Percentiles rank a stretch among this genome's conserved stretches.
phyloP scores from a whole-genome alignment of 2,797 vertebrate genomes.

The Amniataba percoides region DNA sequence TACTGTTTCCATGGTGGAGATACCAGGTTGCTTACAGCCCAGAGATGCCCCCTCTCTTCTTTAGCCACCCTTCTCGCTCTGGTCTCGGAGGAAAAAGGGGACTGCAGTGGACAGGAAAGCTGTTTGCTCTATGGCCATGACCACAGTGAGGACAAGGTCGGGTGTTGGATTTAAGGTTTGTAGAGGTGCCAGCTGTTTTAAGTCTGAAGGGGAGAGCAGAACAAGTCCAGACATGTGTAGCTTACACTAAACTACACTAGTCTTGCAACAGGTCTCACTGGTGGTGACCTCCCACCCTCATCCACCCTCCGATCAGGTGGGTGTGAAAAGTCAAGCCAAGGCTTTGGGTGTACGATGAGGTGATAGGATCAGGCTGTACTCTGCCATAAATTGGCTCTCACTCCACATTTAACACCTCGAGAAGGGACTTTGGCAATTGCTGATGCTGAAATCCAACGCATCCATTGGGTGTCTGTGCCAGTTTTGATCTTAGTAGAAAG shows the following conservation, averaged over 20 bases:
- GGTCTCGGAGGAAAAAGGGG: slow-evolving; percentile 19
- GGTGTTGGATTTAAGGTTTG: slow-evolving; percentile 21
- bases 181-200: neutral
- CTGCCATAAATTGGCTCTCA: no score
- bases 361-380: slow-evolving; percentile 14
- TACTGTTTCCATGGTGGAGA: slow-evolving; percentile 69
- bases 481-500: neutral
- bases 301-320: slow-evolving; percentile 21
- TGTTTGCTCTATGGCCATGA: slow-evolving; percentile 54
- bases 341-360: slow-evolving; percentile 26
- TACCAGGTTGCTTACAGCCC: slow-evolving; percentile 55
- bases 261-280: slow-evolving; percentile 20
- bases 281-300: slow-evolving; percentile 14
- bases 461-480: neutral
- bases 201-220: slow-evolving; percentile 26
- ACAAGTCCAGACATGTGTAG: slow-evolving; percentile 66
- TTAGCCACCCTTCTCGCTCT: slow-evolving; percentile 16
- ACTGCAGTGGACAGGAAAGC: slow-evolving; percentile 57
- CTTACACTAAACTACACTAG: slow-evolving; percentile 3
- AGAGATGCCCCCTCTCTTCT: slow-evolving; percentile 31
- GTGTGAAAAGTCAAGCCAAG: slow-evolving; percentile 35
- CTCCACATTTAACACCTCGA: slow-evolving; percentile 3
- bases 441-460: slow-evolving; percentile 13
- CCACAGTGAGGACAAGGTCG: slow-evolving; percentile 29
- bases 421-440: neutral